These are phyloP conservation scores for Struthidea cinerea DNA, from an alignment of 2,113 vertebrate genomes.

Conservation along the genomic window DNA sequence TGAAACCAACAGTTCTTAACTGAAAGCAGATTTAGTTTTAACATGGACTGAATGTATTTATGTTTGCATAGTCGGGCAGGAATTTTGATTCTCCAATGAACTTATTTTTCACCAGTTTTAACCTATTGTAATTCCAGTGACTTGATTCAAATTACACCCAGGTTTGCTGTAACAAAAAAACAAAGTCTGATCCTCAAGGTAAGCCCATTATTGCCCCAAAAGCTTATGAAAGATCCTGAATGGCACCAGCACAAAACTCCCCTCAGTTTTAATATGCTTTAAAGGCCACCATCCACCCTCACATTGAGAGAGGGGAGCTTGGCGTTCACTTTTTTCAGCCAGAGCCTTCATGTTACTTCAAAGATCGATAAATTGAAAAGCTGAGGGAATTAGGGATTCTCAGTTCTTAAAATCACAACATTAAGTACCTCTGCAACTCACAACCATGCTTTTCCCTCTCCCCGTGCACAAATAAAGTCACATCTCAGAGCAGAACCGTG, in stretches of 20 bases:
- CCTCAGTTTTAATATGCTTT: not conserved
- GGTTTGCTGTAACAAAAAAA: not conserved
- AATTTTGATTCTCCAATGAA: not conserved
- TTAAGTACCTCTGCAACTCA: not conserved
- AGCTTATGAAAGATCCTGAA: not conserved
- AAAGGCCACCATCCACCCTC: not conserved
- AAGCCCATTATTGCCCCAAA: not conserved
- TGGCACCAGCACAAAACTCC: not conserved
- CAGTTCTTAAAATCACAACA: not conserved
- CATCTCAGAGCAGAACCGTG: not conserved
- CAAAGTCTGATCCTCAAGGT: not conserved
- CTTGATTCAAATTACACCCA: not conserved
- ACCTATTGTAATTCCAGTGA: not conserved
- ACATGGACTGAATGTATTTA: not conserved
- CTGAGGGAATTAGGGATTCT: not conserved
- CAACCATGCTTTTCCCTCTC: not conserved
- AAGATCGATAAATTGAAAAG: not conserved
- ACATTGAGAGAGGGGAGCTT: not conserved
- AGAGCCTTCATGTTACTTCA: not conserved
- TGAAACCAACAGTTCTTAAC: not conserved
- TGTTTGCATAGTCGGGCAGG: not conserved
- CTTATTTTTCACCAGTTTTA: not conserved
- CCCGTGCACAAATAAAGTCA: not conserved
- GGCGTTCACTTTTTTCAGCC: not conserved
- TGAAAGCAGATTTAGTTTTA: not conserved